These are phyloP conservation scores for Eueides isabella DNA, from an alignment of 1,140 invertebrate genomes.

Conservation along the genomic window DNA sequence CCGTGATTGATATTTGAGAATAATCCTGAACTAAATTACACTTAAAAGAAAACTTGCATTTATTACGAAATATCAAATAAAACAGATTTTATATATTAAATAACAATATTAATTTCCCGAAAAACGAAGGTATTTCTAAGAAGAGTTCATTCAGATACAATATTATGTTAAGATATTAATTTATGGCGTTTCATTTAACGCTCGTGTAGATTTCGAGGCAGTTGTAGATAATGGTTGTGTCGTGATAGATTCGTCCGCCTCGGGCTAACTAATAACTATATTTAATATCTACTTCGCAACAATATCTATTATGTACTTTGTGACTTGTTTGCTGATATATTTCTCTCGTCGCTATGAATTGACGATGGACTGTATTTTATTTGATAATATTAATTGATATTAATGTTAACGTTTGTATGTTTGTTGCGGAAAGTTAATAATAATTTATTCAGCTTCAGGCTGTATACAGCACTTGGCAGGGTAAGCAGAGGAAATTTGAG, in stretches of 20 bases:
- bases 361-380: neutral
- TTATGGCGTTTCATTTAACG: slow-evolving; percentile 18
- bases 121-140: neutral
- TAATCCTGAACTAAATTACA: too few species aligned
- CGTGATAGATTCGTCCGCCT: slow-evolving; percentile 22
- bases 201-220: neutral
- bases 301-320: slow-evolving; percentile 14
- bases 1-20: too few species aligned
- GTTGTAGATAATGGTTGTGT: slow-evolving; percentile 14
- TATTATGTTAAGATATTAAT: slow-evolving; percentile 21
- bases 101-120: neutral
- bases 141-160: slow-evolving; percentile 8
- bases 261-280: slow-evolving; percentile 15
- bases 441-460: too few species aligned
- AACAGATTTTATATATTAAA: neutral
- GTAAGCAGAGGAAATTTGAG: too few species aligned
- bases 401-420: too few species aligned
- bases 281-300: slow-evolving; percentile 5
- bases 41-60: neutral
- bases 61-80: neutral
- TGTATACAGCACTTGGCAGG: too few species aligned
- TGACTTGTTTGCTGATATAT: slow-evolving; percentile 16
- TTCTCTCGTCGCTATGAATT: slow-evolving; percentile 4
- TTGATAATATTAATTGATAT: too few species aligned
- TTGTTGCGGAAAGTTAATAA: too few species aligned